Evolutionary conservation across 2,113 vertebrate genomes (phyloP), one percentile per base, ranked within the genome.

Genomic region (Mola mola): DNA sequence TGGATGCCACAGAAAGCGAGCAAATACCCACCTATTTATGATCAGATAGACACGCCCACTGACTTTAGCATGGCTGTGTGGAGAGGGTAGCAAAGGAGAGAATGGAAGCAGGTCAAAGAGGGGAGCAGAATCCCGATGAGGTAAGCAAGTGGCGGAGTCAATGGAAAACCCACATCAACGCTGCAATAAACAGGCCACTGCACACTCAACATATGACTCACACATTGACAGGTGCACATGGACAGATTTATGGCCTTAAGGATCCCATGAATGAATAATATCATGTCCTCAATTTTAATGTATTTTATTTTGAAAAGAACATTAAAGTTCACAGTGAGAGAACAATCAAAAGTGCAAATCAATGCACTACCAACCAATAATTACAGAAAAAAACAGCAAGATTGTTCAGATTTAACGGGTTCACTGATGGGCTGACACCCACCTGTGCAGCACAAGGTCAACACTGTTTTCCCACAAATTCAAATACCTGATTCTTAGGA

Each of bases 1-100:
- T 60, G 75, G 88, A 78, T 75, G 83, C 66, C 87, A 92, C 78
- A 93, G 79, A 88, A 93, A 93, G 89, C 69, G 64, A 86, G 75
- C 85, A 90, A 75, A 86, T 95, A 99, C 97, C 96, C 95, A 99
- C 97, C 97, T 99, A 96, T 97, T 95, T 92, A 98, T 95, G 93
- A 99, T 96, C 91, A 98, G 92, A 95, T 96, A 96, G 81, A 99
- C 94, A 86, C 97, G 96, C 66, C 94, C 95, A 94, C 91, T 97
- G 94, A 99, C 97, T 95, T 99, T 99, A 93, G 94, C 92, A 83
- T 96, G 95, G 92, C 97, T 99, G 94, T 70, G 82, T 89, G 83
- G 80, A 70, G 85, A 90, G 68, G 83, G 93, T 57, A 65, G 55
- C 64, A 87, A 81, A 82, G 66, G 70, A 89, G 76, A 81, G 52